phyloP scores from a whole-genome alignment of 2,797 vertebrate species.

The Lagorchestes hirsutus region DNA sequence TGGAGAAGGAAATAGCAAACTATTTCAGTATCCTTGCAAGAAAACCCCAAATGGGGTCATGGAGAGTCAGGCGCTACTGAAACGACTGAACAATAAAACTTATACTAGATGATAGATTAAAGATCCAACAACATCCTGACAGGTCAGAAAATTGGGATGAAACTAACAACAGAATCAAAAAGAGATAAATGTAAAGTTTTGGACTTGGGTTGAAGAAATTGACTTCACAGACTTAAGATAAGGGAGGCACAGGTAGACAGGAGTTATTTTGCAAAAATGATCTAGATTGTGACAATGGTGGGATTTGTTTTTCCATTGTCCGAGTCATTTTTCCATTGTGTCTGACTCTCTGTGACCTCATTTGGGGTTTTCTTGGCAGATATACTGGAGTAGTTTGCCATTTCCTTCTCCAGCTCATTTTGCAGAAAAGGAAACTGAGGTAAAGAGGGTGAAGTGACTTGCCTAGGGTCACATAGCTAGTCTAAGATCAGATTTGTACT shows the following conservation, averaged over 20 bases:
- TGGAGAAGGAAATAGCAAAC: too few relatives aligned
- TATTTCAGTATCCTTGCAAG: background rate
- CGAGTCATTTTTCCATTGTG: background rate
- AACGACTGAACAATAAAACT: background rate
- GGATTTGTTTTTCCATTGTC: background rate
- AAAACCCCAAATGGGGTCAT: background rate
- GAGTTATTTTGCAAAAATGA: background rate
- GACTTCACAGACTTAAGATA: background rate
- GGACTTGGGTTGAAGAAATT: background rate
- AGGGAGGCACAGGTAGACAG: background rate
- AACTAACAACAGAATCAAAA: background rate
- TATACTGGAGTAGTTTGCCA: background rate
- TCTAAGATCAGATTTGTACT: background rate
- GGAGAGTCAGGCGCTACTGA: background rate
- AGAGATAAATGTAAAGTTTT: background rate
- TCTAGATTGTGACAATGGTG: background rate
- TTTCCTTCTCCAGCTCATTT: background rate
- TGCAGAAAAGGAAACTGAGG: background rate
- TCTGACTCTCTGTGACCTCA: background rate
- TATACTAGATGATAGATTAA: background rate
- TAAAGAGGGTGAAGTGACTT: background rate
- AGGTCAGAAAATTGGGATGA: background rate
- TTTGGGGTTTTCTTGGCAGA: background rate
- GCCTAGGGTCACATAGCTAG: background rate
- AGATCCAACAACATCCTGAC: background rate